Conservation (phyloP, 2,797 vertebrate species). For the Enteromius radiatus region DNA sequence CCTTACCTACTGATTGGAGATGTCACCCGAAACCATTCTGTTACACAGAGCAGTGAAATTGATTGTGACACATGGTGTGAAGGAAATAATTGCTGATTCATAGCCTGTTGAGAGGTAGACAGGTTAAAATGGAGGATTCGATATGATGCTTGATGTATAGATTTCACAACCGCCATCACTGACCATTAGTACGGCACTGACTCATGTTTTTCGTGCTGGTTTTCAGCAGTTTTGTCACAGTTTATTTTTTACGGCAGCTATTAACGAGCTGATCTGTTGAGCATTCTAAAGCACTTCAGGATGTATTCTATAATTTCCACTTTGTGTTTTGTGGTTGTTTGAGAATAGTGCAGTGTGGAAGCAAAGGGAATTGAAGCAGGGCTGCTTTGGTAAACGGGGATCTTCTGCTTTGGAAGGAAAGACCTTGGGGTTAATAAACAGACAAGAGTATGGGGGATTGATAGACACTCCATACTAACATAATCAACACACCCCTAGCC, state of each 20-base stretch:
- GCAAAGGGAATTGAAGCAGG: not conserved
- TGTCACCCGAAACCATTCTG: constrained; percentile 95
- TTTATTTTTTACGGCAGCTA: not conserved
- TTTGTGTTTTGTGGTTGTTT: not conserved
- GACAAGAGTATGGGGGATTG: constrained; percentile 84
- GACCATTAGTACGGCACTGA: not conserved
- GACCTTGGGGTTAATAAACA: constrained; percentile 84
- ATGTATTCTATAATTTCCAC: not conserved
- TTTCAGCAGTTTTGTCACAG: constrained; percentile 67
- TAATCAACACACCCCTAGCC: constrained; percentile 66
- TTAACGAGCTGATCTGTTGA: not conserved
- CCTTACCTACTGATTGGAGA: constrained; percentile 88
- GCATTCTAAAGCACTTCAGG: not conserved
- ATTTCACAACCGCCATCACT: constrained; percentile 32
- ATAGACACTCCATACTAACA: constrained; percentile 71
- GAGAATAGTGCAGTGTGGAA: not conserved
- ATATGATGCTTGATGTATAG: constrained; percentile 58
- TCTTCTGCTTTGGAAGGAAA: constrained; percentile 65
- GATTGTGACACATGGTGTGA: constrained; percentile 88
- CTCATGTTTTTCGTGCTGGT: not conserved
- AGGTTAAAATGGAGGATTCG: constrained; percentile 65
- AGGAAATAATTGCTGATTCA: constrained; percentile 92
- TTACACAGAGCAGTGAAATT: constrained; percentile 85
- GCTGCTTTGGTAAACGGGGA: constrained; percentile 52
- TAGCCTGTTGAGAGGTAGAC: constrained; percentile 73